Conservation (phyloP, 2,113 vertebrate genomes). For the Porphyrio hochstetteri region DNA sequence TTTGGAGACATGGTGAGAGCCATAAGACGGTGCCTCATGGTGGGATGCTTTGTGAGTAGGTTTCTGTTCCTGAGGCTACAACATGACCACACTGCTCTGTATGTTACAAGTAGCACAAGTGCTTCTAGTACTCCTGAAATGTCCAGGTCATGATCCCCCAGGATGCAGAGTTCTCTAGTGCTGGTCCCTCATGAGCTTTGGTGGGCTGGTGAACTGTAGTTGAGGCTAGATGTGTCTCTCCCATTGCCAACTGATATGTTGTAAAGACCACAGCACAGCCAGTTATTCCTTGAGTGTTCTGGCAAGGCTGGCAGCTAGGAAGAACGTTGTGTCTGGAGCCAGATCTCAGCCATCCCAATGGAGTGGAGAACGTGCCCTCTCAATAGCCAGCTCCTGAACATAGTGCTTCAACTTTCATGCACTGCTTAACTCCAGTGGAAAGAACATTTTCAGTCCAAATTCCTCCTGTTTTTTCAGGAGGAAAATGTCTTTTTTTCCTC, state of each 20-base stretch:
- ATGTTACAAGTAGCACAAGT: neutral
- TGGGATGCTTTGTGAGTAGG: neutral
- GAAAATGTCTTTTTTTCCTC: neutral
- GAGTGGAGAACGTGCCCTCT: neutral
- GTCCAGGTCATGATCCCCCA: neutral
- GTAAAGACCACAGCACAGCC: neutral
- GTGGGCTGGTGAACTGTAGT: neutral
- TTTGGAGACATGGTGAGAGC: neutral
- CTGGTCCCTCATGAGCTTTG: neutral
- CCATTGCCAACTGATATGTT: neutral
- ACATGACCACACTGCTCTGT: neutral
- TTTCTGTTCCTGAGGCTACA: neutral
- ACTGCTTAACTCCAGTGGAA: neutral
- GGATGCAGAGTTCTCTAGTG: neutral
- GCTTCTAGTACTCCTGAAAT: neutral
- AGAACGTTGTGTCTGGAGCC: neutral
- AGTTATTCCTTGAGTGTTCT: neutral
- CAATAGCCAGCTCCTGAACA: neutral
- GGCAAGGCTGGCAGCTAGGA: neutral
- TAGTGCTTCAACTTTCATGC: neutral
- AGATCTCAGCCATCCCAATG: neutral
- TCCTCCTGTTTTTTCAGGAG: neutral
- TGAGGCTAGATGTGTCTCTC: neutral
- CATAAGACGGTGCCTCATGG: accelerated
- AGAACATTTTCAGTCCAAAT: neutral